A percentile compares a stretch with the other conserved stretches of the same genome.
Evolutionary conservation across 92 coral and sea anemone species (phyloP).

Genomic region (Virgularia gustaviana): DNA sequence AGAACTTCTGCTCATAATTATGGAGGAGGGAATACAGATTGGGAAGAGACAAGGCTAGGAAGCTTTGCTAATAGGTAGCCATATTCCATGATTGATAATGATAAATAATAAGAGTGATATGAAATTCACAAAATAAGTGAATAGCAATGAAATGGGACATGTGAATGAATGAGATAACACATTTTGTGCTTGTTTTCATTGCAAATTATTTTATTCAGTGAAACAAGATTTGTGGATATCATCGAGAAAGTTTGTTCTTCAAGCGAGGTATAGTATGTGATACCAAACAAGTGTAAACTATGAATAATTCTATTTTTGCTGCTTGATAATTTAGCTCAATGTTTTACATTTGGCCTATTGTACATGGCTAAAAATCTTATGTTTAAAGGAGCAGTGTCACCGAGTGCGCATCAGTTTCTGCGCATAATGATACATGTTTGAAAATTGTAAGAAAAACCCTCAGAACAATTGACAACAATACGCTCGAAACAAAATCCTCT

Average conservation of each 20-base stretch:
- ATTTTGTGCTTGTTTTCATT: background rate
- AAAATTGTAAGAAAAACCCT: no score
- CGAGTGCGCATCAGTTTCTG: no score
- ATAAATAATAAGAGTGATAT: no score
- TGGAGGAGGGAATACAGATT: constrained; percentile 98
- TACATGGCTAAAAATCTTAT: no score
- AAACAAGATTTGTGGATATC: constrained; percentile 96
- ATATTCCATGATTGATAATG: background rate
- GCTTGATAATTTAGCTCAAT: background rate
- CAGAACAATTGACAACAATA: no score
- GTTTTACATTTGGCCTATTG: background rate
- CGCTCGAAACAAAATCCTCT: no score
- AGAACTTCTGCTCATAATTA: constrained; percentile 71
- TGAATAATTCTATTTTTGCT: background rate
- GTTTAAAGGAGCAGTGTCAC: no score
- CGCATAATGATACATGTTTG: no score
- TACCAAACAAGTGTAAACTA: no score
- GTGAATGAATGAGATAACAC: background rate
- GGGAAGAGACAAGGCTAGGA: constrained; percentile 95
- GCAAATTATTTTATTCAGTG: constrained; percentile 52
- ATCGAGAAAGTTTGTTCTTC: constrained; percentile 85
- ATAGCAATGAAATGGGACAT: background rate
- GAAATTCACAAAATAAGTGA: background rate
- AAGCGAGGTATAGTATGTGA: constrained; percentile 82
- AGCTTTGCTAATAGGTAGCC: constrained; percentile 91